Evolutionary conservation across 2,888 invertebrate species (phyloP), one percentile per base, ranked within the genome.

Genomic region (Clepsis dumicolana): DNA sequence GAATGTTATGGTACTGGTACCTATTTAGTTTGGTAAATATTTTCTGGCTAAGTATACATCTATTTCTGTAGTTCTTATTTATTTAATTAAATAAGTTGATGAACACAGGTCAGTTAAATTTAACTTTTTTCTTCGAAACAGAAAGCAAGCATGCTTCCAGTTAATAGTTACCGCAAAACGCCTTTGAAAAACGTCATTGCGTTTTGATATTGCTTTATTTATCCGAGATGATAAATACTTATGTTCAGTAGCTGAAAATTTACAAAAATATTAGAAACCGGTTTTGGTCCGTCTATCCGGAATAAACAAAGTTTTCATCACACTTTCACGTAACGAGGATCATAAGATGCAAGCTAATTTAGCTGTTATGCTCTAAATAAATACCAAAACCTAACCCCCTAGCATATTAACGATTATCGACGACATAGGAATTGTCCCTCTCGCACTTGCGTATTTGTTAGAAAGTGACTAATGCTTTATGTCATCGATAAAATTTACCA

Each of bases 131-230:
- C 3, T 8, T 21, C 1, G 3, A 48, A 48, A 48, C 12, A 10
- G 18, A 4, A 27, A 54, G 54, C 29, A 29, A 32, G 18, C 32
- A 5, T 7, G 16, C 27, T 16, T 35, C 0, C 4, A 24, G 7
- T 38, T 4, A 3, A 12, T 2, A 1, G 8, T 4, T 10, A 3
- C 4, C 1, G 41, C 25, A 68, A 68, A 64, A 63, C 67, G 14
- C 68, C 63, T 68, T 16, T 32, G 3, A 0, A 4, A 59, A 32
- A 53, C 50, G 64, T 68, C 68, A 64, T 57, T 25, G 57, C 68
- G 68, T 68, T 64, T 68, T 41, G 57, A 44, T 68, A 59, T 41
- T 68, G 68, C 68, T 53, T 14, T 18, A 4, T n/a, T 35, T 12
- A 14, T 35, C 12, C 3, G 1, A 44, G 14, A 48, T 48, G n/a